Evolutionary conservation across 2,113 vertebrate species (phyloP), one percentile per base, ranked within the genome.

Genomic region (Chelonoidis abingdonii): DNA sequence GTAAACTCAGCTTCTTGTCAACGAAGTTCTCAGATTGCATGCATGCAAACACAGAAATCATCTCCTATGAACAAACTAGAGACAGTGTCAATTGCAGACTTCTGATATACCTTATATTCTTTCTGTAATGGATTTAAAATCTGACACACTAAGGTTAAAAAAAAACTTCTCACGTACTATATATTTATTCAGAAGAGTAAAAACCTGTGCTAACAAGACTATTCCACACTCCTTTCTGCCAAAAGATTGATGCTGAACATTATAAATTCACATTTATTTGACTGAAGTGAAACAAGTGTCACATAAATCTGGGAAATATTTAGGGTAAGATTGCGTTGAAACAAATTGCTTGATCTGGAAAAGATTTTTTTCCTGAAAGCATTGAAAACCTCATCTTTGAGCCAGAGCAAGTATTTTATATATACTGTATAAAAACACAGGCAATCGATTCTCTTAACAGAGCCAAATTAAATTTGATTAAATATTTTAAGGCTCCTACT

Each of bases 1-100:
- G 98, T 98, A 98, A 99, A 98, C 98, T 98, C 98, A 98, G 98
- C 98, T 98, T 98, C 98, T 98, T 98, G 98, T 99, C 98, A 98
- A 98, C 95, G 96, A 93, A 29, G 78, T 89, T 98, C 98, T 99
- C 98, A 89, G 90, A 97, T 99, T 98, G 97, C 98, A 98, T 53
- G 97, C 87, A 87, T 97, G 98, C 97, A 98, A 98, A 98, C 98
- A 90, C 98, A 98, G 96, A 98, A 99, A 99, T 98, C 98, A 98
- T 98, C 98, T 98, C 97, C 97, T 93, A 97, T 97, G 98, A 98
- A 97, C 98, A 98, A 98, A 98, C 98, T 92, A 98, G 98, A 98
- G 98, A 98, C 97, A 14, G 98, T 93, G 97, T 99, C 97, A 14
- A 90, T 98, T 98, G 96, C 97, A 95, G 94, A 90, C 87, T 98